Base-by-base conservation (phyloP, 2,113 vertebrate genomes). In the Thamnophis sirtalis region DNA sequence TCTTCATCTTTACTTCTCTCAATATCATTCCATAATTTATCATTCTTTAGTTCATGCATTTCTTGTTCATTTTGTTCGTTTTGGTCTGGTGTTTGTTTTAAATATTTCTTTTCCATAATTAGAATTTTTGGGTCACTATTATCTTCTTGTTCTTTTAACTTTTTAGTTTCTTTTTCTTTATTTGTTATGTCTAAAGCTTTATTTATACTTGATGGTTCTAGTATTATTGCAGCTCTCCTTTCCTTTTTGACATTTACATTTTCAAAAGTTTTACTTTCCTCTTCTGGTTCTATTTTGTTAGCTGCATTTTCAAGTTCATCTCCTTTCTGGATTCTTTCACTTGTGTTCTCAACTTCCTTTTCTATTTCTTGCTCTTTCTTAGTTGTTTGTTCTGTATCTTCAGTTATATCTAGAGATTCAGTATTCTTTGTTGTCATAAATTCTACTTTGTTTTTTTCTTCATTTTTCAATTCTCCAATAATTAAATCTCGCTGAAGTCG, bases 401-500 rank as follows among this genome's bases (percentile, higher is more conserved):
- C 87, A 93, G 89, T 91, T 87, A 28, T 38, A 88, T 58, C 90
- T 93, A 89, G 13, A 28, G 2, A 50, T 19, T 54, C 73, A 15
- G 90, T 1, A 63, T 50, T 17, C 58, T 93, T 33, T 94, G 58
- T 49, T 88, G 24, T 92, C 33, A 92, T 54, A 87, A 68, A 86
- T 93, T n/a, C 92, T 86, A 73, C 3, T 13, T 80, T 88, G 60
- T 7, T 60, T 63, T 94, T 89, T 94, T 97, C 94, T 94, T 68
- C 91, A 80, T 54, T 89, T 94, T 43, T 93, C 88, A 86, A 9
- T 91, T 90, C 91, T 88, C 91, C 93, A 53, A 94, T 86, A 55
- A 93, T 94, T 11, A 93, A 2, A 21, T 96, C 94, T 95, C 92
- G 96, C 94, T 96, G 96, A 93, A 95, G 49, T 89, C 91, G 97